These are phyloP conservation scores for Sipha flava DNA, from an alignment of 1,140 invertebrate species.

Conservation along the genomic window DNA sequence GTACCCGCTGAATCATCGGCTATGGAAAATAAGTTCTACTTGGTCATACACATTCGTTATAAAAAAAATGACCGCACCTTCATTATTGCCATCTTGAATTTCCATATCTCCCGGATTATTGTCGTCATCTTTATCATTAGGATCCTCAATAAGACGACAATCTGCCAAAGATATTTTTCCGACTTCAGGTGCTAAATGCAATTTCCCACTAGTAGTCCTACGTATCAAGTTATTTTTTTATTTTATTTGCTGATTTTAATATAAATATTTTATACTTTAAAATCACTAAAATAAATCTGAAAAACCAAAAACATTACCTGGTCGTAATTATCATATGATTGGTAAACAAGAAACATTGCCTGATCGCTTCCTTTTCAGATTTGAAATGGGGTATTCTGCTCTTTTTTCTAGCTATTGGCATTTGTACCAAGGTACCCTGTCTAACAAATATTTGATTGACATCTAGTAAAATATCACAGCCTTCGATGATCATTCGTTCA, in stretches of 20 bases:
- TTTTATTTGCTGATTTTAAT: not conserved
- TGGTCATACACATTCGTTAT: not conserved
- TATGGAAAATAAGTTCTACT: not conserved
- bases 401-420: constrained; percentile 55
- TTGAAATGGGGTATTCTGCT: constrained; percentile 45
- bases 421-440: constrained; percentile 66
- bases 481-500: constrained; percentile 90
- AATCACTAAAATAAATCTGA: not conserved
- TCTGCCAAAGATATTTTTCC: constrained; percentile 78
- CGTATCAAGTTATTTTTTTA: not conserved
- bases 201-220: constrained; percentile 58
- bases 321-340: constrained; percentile 79
- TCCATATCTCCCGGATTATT: constrained; percentile 14
- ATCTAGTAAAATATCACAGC: constrained; percentile 87
- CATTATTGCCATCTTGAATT: constrained; percentile 49
- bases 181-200: constrained; percentile 72
- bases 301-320: constrained; percentile 45
- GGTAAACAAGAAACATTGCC: constrained; percentile 80
- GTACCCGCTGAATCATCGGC: constrained; percentile 23
- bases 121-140: constrained; percentile 46
- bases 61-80: constrained; percentile 43
- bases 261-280: not conserved
- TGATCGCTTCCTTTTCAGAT: constrained; percentile 61
- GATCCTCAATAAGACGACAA: constrained; percentile 74
- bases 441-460: constrained; percentile 87